Evolutionary conservation across 2,888 invertebrate genomes (phyloP).

Genomic region (Mesorhabditis spiculigera): DNA sequence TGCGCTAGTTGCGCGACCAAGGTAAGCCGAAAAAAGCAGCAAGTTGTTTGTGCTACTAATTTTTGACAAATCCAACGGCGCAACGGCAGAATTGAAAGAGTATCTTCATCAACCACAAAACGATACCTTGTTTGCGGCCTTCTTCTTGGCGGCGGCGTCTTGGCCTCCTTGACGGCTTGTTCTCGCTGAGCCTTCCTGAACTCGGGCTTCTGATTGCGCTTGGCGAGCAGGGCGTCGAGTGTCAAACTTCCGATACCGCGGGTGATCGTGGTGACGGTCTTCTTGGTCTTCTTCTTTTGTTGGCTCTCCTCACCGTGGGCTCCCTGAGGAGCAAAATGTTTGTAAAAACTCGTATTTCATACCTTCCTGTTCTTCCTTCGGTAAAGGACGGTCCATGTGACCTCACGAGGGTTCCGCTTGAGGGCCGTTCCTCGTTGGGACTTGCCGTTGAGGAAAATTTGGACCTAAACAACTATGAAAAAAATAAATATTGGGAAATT

Average conservation of each 20-base stretch:
- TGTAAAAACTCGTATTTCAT: constrained; percentile 3
- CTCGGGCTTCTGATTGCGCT: constrained; percentile 85
- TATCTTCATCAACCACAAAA: neutral
- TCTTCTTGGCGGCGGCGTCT: constrained; percentile 53
- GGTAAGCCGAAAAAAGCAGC: no score
- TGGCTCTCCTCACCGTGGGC: constrained; percentile 85
- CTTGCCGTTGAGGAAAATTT: constrained; percentile 94
- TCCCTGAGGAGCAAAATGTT: constrained; percentile 41
- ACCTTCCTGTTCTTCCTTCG: constrained; percentile 99
- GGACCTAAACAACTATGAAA: constrained; percentile 70
- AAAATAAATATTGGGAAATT: constrained; percentile 5
- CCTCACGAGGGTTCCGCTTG: constrained; percentile 98
- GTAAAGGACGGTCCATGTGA: constrained; percentile 99
- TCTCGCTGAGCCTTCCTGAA: constrained; percentile 96
- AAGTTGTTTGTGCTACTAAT: no score
- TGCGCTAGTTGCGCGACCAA: no score
- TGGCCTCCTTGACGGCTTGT: constrained; percentile 80
- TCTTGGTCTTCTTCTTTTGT: constrained; percentile 87
- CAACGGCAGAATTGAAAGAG: neutral
- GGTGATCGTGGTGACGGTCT: constrained; percentile 64
- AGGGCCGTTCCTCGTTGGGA: constrained; percentile 84
- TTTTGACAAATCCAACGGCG: neutral
- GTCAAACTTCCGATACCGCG: constrained; percentile 96
- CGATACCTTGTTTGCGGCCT: constrained; percentile 45
- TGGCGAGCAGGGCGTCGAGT: constrained; percentile 93